phyloP scores from a whole-genome alignment of 1,140 invertebrate genomes.

The Drosophila ercepeae region DNA sequence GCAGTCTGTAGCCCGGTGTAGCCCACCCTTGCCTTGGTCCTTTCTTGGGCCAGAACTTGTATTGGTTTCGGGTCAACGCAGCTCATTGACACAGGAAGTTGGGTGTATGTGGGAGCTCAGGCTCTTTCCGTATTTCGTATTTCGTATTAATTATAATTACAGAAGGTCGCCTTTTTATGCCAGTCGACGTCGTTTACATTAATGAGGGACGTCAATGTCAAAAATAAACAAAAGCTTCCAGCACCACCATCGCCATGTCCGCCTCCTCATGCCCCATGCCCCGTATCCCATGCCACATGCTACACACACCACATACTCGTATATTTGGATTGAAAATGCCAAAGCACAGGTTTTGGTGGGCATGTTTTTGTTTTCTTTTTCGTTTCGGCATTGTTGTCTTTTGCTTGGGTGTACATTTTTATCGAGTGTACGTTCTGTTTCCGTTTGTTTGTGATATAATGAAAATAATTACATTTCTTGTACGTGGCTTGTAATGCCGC shows the following conservation, averaged over 20 bases:
- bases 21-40: background rate
- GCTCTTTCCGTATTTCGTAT: slow-evolving; percentile 76
- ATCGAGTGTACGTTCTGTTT: slow-evolving; percentile 11
- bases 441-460: slow-evolving; percentile 46
- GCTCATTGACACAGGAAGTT: slow-evolving; percentile 31
- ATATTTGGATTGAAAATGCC: slow-evolving; percentile 39
- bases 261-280: background rate
- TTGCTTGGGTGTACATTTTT: slow-evolving; percentile 26
- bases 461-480: slow-evolving; percentile 76
- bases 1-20: slow-evolving; percentile 20
- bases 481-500: slow-evolving; percentile 50
- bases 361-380: slow-evolving; percentile 3
- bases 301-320: background rate
- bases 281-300: background rate
- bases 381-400: slow-evolving; percentile 29
- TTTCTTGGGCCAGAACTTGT: slow-evolving; percentile 15
- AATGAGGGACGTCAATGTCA: slow-evolving; percentile 60
- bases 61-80: slow-evolving; percentile 61
- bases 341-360: slow-evolving; percentile 21
- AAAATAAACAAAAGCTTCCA: slow-evolving; percentile 37
- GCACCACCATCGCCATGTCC: background rate
- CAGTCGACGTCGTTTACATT: slow-evolving; percentile 58
- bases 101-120: slow-evolving; percentile 30
- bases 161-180: slow-evolving; percentile 64
- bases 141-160: slow-evolving; percentile 80